Evolutionary conservation across 2,888 invertebrate species (phyloP).

Genomic region (Dione vanillae): DNA sequence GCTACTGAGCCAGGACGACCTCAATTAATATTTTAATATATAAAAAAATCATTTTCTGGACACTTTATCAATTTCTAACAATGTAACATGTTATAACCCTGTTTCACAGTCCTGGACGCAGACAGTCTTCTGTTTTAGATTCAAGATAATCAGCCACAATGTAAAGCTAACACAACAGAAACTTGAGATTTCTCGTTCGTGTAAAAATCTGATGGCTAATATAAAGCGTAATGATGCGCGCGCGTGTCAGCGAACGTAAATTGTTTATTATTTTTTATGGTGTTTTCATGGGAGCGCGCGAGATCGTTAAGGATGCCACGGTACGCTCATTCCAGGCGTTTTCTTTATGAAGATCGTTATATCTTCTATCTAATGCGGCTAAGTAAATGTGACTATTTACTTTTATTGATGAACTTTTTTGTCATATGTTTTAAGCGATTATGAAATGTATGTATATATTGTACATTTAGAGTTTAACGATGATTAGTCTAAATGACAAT

Average conservation of each 20-base stretch:
- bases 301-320: constrained; percentile 55
- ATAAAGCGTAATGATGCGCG: constrained; percentile 67
- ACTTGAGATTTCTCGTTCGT: constrained; percentile 51
- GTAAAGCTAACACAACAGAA: constrained; percentile 31
- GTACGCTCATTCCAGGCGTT: constrained; percentile 32
- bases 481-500: not conserved
- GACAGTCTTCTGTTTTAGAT: not conserved
- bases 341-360: constrained; percentile 36
- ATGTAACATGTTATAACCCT: not conserved
- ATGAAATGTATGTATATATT: not conserved
- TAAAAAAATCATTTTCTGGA: not conserved
- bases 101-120: not conserved
- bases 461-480: not conserved
- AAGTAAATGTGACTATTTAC: constrained; percentile 16
- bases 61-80: not conserved
- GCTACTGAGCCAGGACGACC: no score
- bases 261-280: constrained; percentile 83
- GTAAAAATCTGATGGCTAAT: constrained; percentile 59
- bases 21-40: no score
- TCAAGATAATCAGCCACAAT: constrained; percentile 8
- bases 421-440: not conserved
- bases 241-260: constrained; percentile 81
- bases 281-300: constrained; percentile 67
- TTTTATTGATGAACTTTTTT: constrained; percentile 15
- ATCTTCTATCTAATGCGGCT: constrained; percentile 27